Evolutionary conservation across 1,140 invertebrate species (phyloP), one percentile per base, ranked within the genome.

Genomic region (Drosophila gunungcola): DNA sequence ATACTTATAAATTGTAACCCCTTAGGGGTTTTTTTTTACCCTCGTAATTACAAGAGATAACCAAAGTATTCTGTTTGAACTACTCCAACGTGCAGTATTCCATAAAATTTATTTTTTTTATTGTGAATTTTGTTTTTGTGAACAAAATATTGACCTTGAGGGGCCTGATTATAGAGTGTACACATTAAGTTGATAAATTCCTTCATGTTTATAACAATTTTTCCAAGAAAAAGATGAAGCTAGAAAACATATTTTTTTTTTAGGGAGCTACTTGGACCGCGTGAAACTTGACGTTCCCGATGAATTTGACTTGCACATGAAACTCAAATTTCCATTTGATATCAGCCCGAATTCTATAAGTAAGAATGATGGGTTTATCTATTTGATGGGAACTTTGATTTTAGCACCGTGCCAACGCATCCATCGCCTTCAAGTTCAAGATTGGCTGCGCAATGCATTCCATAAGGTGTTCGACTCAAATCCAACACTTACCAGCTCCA

Each of bases 291-390:
- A 54, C 5, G 32, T 51, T 27, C 75, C 75, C 11, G 76, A 78
- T 43, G 76, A 79, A 73, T 78, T 78, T 36, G 76, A 78, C 39
- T 43, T 78, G 42, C 75, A 78, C 29, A 73, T 78, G 39, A 79
- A 78, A 36, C 21, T 78, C 0, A 73, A 64, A 16, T 52, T 78
- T 1, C 65, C 74, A 12, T 46, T 57, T 6, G 11, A 41, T 32
- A 54, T 78, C 2, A 41, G 0, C 0, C 63, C 74, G 3, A 1
- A 2, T 10, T 21, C 6, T 3, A 0, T 4, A 32, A 32, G 29
- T 32, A 2, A 32, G 9, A 11, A 45, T 2, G 48, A 39, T 5
- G 58, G 36, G 27, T 78, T 78, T 27, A 12, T 78, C 3, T 45
- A 10, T 16, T n/a, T 76, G 11, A 38, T 25, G 9, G 11, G n/a